phyloP scores from a whole-genome alignment of 2,888 invertebrate genomes.

The Netelia melanura region DNA sequence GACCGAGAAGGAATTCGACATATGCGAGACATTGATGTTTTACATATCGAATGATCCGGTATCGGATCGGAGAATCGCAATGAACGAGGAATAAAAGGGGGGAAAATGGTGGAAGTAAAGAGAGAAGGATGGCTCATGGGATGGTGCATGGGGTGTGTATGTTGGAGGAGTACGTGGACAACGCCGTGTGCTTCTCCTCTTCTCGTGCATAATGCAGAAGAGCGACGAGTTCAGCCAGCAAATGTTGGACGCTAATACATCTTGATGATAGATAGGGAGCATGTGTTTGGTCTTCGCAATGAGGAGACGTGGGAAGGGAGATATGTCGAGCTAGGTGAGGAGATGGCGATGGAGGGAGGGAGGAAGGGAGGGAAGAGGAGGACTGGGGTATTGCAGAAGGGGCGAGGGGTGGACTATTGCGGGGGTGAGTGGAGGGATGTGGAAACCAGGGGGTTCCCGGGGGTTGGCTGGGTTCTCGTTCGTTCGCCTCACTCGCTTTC shows the following conservation, averaged over 20 bases:
- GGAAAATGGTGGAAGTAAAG: slow-evolving; percentile 48
- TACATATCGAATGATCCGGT: slow-evolving; percentile 21
- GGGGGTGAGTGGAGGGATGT: slow-evolving; percentile 73
- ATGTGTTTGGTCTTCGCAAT: slow-evolving; percentile 84
- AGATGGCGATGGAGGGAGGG: slow-evolving; percentile 52
- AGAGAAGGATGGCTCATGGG: slow-evolving; percentile 21
- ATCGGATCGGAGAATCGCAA: slow-evolving; percentile 21
- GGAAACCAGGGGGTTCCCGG: slow-evolving; percentile 58
- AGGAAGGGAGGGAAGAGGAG: slow-evolving; percentile 38
- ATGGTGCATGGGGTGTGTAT: slow-evolving; percentile 11
- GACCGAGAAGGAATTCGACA: neutral
- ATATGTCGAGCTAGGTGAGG: slow-evolving; percentile 74
- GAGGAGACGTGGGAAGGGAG: slow-evolving; percentile 77
- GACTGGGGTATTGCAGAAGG: slow-evolving; percentile 47
- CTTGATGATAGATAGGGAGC: slow-evolving; percentile 84
- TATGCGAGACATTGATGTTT: neutral
- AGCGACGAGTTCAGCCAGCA: slow-evolving; percentile 82
- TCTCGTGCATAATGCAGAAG: slow-evolving; percentile 84
- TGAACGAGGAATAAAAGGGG: slow-evolving; percentile 33
- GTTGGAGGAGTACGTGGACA: slow-evolving; percentile 37
- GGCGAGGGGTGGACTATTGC: slow-evolving; percentile 66
- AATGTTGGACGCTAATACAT: slow-evolving; percentile 84
- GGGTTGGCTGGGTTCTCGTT: slow-evolving; percentile 65
- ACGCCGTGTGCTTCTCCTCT: slow-evolving; percentile 39
- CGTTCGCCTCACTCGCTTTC: slow-evolving; percentile 18